Conservation (phyloP, 1,140 invertebrate species). For the Drosophila grimshawi region DNA sequence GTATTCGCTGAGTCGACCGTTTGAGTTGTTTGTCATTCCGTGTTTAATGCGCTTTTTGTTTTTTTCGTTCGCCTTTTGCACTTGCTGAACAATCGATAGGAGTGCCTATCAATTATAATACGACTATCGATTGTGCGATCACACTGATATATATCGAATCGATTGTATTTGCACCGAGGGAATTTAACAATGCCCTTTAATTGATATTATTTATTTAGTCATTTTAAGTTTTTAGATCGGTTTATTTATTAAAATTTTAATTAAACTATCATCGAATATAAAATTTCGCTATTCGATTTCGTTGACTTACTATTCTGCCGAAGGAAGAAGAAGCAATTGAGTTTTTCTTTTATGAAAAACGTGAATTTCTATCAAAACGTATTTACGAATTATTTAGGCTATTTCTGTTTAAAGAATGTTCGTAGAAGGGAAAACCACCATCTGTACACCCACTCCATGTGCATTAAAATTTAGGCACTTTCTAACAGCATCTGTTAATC, state of each 20-base stretch:
- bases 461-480: background rate
- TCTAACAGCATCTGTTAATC: background rate
- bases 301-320: background rate
- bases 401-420: conserved; percentile 10
- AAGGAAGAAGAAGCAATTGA: background rate
- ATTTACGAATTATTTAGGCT: background rate
- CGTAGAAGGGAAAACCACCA: background rate
- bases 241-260: background rate
- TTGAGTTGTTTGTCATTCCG: conserved; percentile 65
- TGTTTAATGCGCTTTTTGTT: conserved; percentile 33
- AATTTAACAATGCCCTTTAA: background rate
- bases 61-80: conserved; percentile 13
- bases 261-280: background rate
- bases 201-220: background rate
- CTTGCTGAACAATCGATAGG: conserved; percentile 23
- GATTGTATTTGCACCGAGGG: no score
- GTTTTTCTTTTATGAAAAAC: background rate
- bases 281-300: background rate
- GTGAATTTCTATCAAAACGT: background rate
- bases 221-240: no score
- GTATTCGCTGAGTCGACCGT: conserved; percentile 77
- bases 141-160: background rate
- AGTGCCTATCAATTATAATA: background rate
- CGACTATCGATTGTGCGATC: background rate
- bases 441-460: background rate